phyloP scores from a whole-genome alignment of 2,888 invertebrate species.

The Hydraecia micacea region DNA sequence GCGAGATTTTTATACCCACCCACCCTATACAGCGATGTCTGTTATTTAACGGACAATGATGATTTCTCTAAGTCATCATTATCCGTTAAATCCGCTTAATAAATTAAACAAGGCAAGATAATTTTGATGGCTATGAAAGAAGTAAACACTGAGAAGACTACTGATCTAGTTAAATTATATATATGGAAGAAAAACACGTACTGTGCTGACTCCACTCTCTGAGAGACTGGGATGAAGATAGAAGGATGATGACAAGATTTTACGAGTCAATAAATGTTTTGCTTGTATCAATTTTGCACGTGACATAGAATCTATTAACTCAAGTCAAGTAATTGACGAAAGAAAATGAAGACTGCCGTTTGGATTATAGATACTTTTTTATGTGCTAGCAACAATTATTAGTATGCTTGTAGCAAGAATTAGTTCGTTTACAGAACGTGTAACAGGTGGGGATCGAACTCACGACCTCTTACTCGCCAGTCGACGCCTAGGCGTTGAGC shows the following conservation, averaged over 20 bases:
- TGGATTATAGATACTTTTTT: background rate
- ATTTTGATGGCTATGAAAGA: background rate
- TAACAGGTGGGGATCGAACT: conserved; percentile 5
- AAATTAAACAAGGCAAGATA: background rate
- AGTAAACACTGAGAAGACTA: background rate
- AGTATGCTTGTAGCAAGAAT: background rate
- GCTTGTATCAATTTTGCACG: background rate
- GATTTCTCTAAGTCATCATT: background rate
- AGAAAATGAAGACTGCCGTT: background rate
- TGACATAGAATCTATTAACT: background rate
- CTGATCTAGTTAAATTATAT: background rate
- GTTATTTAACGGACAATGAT: background rate
- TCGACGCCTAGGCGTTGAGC: conserved; percentile 32
- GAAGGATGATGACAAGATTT: background rate
- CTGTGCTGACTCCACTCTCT: too few relatives aligned
- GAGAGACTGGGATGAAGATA: background rate
- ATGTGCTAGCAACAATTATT: background rate
- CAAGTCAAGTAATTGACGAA: too few relatives aligned
- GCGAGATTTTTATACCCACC: background rate
- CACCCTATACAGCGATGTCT: background rate
- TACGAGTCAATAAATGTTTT: background rate
- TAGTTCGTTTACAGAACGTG: background rate
- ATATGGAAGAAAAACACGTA: background rate
- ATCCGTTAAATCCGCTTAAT: background rate
- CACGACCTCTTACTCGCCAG: conserved; percentile 13